These are phyloP conservation scores for Apodemia duryi DNA, from an alignment of 2,888 invertebrate genomes.

Conservation along the genomic window DNA sequence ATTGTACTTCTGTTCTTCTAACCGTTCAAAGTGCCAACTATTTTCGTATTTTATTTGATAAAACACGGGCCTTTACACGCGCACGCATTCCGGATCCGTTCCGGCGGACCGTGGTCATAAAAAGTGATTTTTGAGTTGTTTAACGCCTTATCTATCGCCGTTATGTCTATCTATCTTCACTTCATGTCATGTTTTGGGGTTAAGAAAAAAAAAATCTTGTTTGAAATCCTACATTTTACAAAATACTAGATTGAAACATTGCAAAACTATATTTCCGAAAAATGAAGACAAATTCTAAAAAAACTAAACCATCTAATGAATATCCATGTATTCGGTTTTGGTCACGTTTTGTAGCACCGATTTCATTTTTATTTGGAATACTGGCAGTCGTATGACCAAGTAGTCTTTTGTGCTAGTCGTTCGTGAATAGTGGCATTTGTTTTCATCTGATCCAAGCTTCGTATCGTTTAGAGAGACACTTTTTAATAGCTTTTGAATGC, in stretches of 20 bases:
- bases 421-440: slow-evolving; percentile 9
- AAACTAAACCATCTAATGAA: not conserved
- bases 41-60: no score
- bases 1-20: no score
- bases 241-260: not conserved
- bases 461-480: slow-evolving; percentile 1
- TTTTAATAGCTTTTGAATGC: slow-evolving; percentile 11
- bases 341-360: not conserved
- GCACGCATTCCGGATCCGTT: no score
- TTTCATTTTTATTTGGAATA: slow-evolving; percentile 3
- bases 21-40: no score
- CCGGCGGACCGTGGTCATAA: no score
- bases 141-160: no score
- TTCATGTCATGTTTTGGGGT: no score
- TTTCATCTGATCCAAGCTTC: slow-evolving; percentile 13
- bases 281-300: not conserved
- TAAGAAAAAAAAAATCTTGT: no score
- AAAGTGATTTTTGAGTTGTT: no score
- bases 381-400: slow-evolving; percentile 4
- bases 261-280: not conserved
- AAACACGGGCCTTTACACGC: no score
- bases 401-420: slow-evolving; percentile 10
- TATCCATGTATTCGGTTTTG: not conserved
- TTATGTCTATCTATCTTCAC: no score
- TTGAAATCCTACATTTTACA: no score